phyloP scores from a whole-genome alignment of 2,113 vertebrate genomes.

The Menura novaehollandiae region DNA sequence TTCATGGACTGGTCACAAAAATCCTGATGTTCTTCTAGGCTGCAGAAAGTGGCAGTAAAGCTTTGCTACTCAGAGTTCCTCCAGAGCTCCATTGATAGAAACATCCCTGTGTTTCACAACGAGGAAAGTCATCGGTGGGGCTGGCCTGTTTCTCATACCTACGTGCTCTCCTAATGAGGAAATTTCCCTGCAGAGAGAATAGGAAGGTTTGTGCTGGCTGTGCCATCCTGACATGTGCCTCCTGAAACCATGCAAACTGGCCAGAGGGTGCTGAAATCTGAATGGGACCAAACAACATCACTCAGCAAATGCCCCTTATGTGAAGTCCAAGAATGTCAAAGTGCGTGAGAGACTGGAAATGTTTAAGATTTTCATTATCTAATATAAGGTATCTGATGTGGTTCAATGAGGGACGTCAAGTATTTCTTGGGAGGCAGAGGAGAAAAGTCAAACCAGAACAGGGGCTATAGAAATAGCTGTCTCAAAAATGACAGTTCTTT shows the following conservation, averaged over 20 bases:
- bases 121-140: not conserved
- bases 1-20: not conserved
- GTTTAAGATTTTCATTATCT: not conserved
- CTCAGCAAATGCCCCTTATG: not conserved
- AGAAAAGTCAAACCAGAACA: not conserved
- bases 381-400: not conserved
- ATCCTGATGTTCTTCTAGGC: not conserved
- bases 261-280: not conserved
- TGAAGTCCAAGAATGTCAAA: not conserved
- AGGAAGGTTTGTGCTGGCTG: not conserved
- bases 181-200: not conserved
- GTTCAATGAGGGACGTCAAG: not conserved
- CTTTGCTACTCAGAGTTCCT: accelerated
- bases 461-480: not conserved
- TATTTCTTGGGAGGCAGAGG: not conserved
- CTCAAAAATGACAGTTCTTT: not conserved
- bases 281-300: not conserved
- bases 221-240: not conserved
- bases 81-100: not conserved
- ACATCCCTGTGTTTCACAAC: not conserved
- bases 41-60: not conserved
- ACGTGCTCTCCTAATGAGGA: not conserved
- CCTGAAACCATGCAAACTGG: not conserved
- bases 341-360: not conserved
- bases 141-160: not conserved